phyloP scores from a whole-genome alignment of 2,797 vertebrate genomes.

The Rhincodon typus region DNA sequence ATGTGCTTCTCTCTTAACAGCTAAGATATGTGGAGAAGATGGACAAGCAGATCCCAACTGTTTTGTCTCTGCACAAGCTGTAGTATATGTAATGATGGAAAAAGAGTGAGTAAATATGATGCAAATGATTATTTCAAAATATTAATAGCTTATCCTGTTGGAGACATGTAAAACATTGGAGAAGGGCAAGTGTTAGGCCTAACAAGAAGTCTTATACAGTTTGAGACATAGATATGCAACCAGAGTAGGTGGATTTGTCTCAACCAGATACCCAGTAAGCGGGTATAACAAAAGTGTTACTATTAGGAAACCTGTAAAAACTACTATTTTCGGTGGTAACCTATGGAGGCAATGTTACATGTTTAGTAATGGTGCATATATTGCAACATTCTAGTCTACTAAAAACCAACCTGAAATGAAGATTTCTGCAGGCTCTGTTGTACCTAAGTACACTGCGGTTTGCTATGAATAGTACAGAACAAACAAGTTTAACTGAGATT shows the following conservation, averaged over 20 bases:
- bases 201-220: neutral
- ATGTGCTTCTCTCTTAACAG: slow-evolving; percentile 57
- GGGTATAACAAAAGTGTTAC: neutral
- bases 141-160: neutral
- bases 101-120: slow-evolving; percentile 78
- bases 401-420: neutral
- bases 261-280: neutral
- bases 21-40: slow-evolving; percentile 96
- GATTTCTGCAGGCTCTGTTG: neutral
- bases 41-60: slow-evolving; percentile 97
- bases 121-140: neutral
- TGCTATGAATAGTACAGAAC: neutral
- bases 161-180: neutral
- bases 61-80: slow-evolving; percentile 82
- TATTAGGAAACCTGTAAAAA: neutral
- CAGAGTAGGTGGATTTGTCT: neutral
- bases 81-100: slow-evolving; percentile 81
- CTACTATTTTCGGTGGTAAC: neutral
- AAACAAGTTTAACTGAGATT: neutral
- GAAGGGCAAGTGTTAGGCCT: neutral
- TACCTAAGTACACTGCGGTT: neutral
- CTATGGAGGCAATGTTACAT: neutral
- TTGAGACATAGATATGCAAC: neutral
- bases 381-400: neutral
- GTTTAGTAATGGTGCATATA: neutral